Base-by-base conservation (phyloP, 2,888 invertebrate genomes). In the Tupiocoris notatus region DNA sequence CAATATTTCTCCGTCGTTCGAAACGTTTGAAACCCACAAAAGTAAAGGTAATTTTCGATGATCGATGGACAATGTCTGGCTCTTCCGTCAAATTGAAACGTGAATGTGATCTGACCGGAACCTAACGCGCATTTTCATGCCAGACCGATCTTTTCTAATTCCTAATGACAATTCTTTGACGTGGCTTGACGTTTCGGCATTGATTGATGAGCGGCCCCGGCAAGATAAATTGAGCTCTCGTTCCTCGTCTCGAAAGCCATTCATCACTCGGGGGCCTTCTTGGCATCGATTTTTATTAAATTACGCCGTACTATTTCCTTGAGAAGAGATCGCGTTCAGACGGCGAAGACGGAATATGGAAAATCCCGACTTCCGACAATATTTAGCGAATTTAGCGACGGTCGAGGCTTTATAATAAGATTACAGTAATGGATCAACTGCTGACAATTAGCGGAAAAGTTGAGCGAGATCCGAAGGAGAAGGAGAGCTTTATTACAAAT, bases 61-160 rank as follows among this genome's bases (percentile, higher is more conserved):
- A 68, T 76, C 67, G 68, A 68, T 67, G 76, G 67, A 23, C 39
- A 65, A 23, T 66, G 75, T 58, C 65, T 75, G 65, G 25, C 68
- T 76, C 76, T 76, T 76, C 39, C 39, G 39, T 39, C 39, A 39
- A 39, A 39, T 39, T 39, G 39, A 39, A 39, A 39, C 39, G 39
- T 39, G 39, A 12, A 39, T 39, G 39, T 39, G 39, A 39, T 39
- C 39, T 39, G 39, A 39, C 39, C 39, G 39, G 39, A 39, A 39
- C 39, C 39, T 39, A 39, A 39, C 39, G 39, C 39, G 39, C 39
- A 39, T 39, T 39, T 39, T 39, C 39, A 39, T 39, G 39, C 39
- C 39, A 39, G 39, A 39, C 39, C 39, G 39, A 7, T 39, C 39
- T 39, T 39, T 59, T 67, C 54, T 67, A 67, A 67, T 67, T 56